These are phyloP conservation scores for Tetraneura akinire DNA, from an alignment of 1,140 invertebrate genomes.

Conservation along the genomic window DNA sequence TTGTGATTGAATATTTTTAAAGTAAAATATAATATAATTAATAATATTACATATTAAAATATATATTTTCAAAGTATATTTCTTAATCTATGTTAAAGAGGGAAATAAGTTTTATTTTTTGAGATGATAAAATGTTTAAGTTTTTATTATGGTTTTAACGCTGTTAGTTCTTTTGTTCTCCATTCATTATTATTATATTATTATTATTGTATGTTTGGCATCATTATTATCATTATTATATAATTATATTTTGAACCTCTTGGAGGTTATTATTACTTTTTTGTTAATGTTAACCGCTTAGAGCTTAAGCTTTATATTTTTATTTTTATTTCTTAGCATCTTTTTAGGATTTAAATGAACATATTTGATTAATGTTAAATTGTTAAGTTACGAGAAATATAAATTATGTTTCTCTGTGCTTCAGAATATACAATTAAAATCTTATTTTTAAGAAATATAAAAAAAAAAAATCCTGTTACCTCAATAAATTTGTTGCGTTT, in stretches of 20 bases:
- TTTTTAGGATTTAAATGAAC: conserved; percentile 1
- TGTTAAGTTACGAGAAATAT: conserved; percentile 26
- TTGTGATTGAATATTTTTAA: conserved; percentile 51
- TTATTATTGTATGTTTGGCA: conserved; percentile 46
- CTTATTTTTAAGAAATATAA: conserved; percentile 39
- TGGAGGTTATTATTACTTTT: background rate
- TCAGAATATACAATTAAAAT: conserved; percentile 36
- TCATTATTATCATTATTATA: conserved; percentile 28
- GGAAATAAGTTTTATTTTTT: conserved; percentile 43
- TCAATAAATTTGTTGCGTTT: conserved; percentile 50
- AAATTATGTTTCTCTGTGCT: conserved; percentile 26
- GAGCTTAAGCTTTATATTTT: conserved; percentile 43
- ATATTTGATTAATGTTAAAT: conserved; percentile 24
- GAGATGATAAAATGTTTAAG: conserved; percentile 45
- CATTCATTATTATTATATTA: conserved; percentile 39
- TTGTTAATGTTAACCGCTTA: conserved; percentile 31
- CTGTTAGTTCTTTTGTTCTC: conserved; percentile 50
- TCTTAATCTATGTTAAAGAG: conserved; percentile 44
- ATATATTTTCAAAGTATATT: conserved; percentile 48
- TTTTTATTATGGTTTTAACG: conserved; percentile 50
- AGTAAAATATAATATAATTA: conserved; percentile 43
- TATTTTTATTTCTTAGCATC: conserved; percentile 41
- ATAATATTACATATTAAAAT: conserved; percentile 33
- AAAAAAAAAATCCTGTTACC: conserved; percentile 51
- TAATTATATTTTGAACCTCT: conserved; percentile 20